These are phyloP conservation scores for Leptobrachium ailaonicum DNA, from an alignment of 2,113 vertebrate genomes.

Conservation along the genomic window DNA sequence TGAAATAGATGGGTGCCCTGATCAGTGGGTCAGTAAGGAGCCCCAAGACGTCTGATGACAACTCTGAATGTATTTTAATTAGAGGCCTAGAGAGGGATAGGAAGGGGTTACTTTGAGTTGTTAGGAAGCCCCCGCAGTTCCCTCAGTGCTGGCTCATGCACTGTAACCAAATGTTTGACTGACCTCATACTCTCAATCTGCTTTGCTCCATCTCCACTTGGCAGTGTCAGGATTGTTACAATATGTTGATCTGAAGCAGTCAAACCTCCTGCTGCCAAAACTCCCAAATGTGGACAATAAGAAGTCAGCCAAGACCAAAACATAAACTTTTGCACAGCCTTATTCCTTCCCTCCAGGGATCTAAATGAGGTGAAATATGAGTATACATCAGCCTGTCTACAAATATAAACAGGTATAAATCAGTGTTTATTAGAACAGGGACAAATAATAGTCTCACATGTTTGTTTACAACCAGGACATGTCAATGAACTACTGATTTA, in stretches of 20 bases:
- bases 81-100: neutral
- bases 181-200: slow-evolving; percentile 40
- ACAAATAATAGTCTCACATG: neutral
- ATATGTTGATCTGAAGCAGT: slow-evolving; percentile 44
- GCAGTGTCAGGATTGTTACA: slow-evolving; percentile 37
- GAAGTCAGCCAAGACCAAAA: slow-evolving; percentile 27
- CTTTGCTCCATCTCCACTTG: slow-evolving; percentile 44
- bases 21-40: too few relatives aligned
- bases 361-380: neutral
- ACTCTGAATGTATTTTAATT: too few relatives aligned
- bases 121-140: slow-evolving; percentile 36
- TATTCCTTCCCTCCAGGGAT: neutral
- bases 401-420: neutral
- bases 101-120: slow-evolving; percentile 28
- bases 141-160: slow-evolving; percentile 6
- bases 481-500: too few relatives aligned
- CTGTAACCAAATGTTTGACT: slow-evolving; percentile 44
- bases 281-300: slow-evolving; percentile 39
- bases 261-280: slow-evolving; percentile 29
- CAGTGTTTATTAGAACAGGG: neutral
- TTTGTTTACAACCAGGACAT: neutral
- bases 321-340: slow-evolving; percentile 13
- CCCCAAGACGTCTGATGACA: too few relatives aligned
- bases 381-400: neutral
- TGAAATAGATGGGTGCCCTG: too few relatives aligned